phyloP scores from a whole-genome alignment of 2,797 vertebrate genomes.

The Thripadectes ignobilis region DNA sequence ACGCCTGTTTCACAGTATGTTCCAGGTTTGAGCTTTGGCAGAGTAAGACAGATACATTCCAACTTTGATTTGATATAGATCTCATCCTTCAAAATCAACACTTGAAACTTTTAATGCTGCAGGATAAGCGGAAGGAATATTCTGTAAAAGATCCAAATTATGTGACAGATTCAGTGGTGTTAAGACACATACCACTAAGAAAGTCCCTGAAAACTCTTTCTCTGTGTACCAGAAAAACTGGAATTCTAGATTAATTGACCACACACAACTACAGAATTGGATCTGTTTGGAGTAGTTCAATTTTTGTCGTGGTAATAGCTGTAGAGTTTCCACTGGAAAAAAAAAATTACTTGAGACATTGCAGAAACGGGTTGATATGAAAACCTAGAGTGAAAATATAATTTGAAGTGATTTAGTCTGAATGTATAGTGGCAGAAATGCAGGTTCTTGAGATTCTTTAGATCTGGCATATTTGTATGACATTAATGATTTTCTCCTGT shows the following conservation, averaged over 20 bases:
- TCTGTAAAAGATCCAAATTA: background rate
- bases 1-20: background rate
- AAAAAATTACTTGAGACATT: background rate
- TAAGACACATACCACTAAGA: background rate
- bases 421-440: background rate
- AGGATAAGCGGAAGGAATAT: background rate
- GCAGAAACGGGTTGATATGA: background rate
- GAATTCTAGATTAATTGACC: background rate
- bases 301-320: background rate
- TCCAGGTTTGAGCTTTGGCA: background rate
- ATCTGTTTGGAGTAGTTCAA: background rate
- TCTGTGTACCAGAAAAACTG: background rate
- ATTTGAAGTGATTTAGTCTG: background rate
- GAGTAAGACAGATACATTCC: background rate
- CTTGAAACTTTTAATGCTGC: background rate
- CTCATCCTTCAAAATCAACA: slow-evolving; percentile 10
- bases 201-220: background rate
- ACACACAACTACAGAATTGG: background rate
- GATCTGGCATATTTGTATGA: background rate
- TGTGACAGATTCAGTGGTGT: background rate
- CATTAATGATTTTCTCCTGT: background rate
- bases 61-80: background rate
- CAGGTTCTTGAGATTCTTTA: background rate
- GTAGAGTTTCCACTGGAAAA: background rate
- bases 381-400: background rate